A percentile compares a stretch with the other conserved stretches of the same genome.
Evolutionary conservation across 2,797 vertebrate species (phyloP).

Genomic region (Zenarchopterus dispar): DNA sequence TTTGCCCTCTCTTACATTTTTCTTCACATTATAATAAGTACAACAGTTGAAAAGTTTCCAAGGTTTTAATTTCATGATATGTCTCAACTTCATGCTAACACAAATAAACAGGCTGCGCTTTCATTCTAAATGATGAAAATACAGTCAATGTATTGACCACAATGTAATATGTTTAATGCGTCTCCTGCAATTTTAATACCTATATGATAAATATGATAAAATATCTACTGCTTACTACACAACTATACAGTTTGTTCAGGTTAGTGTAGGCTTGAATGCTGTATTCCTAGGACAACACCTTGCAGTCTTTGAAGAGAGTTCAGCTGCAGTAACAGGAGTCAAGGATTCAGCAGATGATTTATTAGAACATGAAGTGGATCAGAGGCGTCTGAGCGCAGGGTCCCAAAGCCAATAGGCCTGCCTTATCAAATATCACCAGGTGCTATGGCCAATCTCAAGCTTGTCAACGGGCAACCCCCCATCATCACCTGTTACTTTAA

Average conservation of each 20-base stretch:
- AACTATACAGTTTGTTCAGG: conserved; percentile 16
- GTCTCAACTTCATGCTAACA: neutral
- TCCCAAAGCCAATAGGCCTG: conserved; percentile 66
- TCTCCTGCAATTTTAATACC: too few species aligned
- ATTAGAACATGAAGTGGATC: conserved; percentile 76
- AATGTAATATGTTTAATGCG: too few species aligned
- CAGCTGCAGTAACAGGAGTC: conserved; percentile 51
- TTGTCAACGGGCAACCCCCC: conserved; percentile 60
- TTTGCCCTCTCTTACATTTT: conserved; percentile 12
- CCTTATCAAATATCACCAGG: conserved; percentile 77
- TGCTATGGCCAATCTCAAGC: conserved; percentile 72
- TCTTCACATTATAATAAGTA: conserved; percentile 16
- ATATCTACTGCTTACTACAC: neutral
- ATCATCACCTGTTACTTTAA: neutral
- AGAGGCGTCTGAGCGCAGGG: conserved; percentile 56
- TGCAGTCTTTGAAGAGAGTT: conserved; percentile 53
- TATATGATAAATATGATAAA: too few species aligned
- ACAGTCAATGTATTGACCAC: too few species aligned
- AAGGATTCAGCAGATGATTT: conserved; percentile 61
- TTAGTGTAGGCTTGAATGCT: conserved; percentile 4
- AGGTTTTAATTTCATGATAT: neutral
- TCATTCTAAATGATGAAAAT: too few species aligned
- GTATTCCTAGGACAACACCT: conserved; percentile 52
- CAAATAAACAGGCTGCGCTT: neutral
- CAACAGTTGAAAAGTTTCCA: conserved; percentile 11